Base-by-base conservation (phyloP, 2,888 invertebrate genomes). In the Metalampra italica region DNA sequence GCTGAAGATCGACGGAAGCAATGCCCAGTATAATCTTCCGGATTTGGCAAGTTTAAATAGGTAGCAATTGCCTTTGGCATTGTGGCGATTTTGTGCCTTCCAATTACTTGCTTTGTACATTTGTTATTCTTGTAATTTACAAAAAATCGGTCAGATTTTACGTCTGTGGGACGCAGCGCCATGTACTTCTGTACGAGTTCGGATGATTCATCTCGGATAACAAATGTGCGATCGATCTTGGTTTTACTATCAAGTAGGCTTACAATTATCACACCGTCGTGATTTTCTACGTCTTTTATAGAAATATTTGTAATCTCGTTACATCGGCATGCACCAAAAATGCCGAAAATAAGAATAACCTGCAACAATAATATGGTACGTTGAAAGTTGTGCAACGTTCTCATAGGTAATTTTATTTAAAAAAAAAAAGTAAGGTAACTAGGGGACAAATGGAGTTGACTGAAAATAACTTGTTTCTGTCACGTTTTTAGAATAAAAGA, bases 301-400 rank as follows among this genome's bases (percentile, higher is more conserved):
- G 48, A 46, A 46, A 52, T 49, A 49, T 52, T 44, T 40, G 46
- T 37, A 44, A 51, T 37, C 41, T 51, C 46, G 44, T 38, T n/a
- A 29, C 39, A 8, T 7, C 38, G 38, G 13, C 45, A 45, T n/a
- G 38, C 29, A 9, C 45, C 45, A 38, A n/a, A n/a, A 13, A 45
- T n/a, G 12, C 45, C 45, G 39, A 45, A 39, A 30, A 45, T 45
- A 9, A 45, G 39, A 13, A 13, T 39, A 30, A 45, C 13, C 45
- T 45, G 22, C 9, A 45, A 45, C n/a, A n/a, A n/a, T n/a, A n/a
- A n/a, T n/a, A n/a, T n/a, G n/a, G n/a, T n/a, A n/a, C n/a, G n/a
- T n/a, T n/a, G n/a, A n/a, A n/a, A n/a, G n/a, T n/a, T n/a, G n/a
- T n/a, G n/a, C n/a, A n/a, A n/a, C n/a, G n/a, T n/a, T n/a, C n/a